Conservation (phyloP, 2,797 vertebrate genomes). For the Uromys caudimaculatus region DNA sequence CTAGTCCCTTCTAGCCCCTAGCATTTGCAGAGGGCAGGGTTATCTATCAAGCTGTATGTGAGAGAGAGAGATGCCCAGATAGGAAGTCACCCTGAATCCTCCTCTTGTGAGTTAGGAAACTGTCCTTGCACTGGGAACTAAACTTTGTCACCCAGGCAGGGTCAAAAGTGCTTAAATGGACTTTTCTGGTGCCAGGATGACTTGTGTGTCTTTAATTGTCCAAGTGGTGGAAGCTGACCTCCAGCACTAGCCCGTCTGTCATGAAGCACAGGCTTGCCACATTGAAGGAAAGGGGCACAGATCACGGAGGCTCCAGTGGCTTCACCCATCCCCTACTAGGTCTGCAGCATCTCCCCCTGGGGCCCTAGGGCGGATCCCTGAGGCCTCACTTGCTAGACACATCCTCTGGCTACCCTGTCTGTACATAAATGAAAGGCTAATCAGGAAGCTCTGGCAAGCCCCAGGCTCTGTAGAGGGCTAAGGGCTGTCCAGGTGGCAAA, state of each 20-base stretch:
- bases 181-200: slow-evolving; percentile 80
- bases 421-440: not conserved
- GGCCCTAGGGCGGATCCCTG: rapidly evolving
- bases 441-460: rapidly evolving
- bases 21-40: slow-evolving; percentile 68
- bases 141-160: slow-evolving; percentile 79
- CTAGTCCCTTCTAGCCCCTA: not conserved
- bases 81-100: slow-evolving; percentile 77
- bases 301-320: slow-evolving; percentile 18
- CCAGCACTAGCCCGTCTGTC: slow-evolving; percentile 45
- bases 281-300: slow-evolving; percentile 66
- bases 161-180: slow-evolving; percentile 80
- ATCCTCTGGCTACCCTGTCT: not conserved
- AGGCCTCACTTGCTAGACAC: not conserved
- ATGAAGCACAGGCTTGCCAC: slow-evolving; percentile 74
- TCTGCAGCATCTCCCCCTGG: not conserved
- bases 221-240: slow-evolving; percentile 69
- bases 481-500: not conserved
- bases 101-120: slow-evolving; percentile 82
- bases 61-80: slow-evolving; percentile 64
- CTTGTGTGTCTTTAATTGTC: slow-evolving; percentile 69
- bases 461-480: not conserved
- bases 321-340: slow-evolving; percentile 39
- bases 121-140: slow-evolving; percentile 81
- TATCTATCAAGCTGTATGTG: slow-evolving; percentile 59